A percentile compares a stretch with the other conserved stretches of the same genome.
Evolutionary conservation across 2,888 invertebrate species (phyloP).

Genomic region (Philaethria dido): DNA sequence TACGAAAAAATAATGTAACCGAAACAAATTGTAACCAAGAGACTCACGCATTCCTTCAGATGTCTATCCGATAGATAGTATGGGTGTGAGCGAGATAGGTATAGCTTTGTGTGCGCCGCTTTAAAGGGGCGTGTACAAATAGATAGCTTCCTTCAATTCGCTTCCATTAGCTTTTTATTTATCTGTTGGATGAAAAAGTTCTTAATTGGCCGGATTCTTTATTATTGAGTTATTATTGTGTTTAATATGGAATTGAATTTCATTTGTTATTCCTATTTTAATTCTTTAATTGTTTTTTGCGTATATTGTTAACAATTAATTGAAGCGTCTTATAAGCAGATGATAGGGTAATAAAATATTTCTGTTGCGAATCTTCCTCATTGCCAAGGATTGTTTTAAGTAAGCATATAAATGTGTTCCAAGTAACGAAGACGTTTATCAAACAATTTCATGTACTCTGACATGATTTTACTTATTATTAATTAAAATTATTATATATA

Average conservation of each 20-base stretch:
- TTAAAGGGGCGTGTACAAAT: constrained; percentile 72
- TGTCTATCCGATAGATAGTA: constrained; percentile 27
- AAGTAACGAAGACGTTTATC: not conserved
- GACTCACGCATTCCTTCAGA: constrained; percentile 17
- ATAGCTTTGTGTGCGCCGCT: constrained; percentile 50
- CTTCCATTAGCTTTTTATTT: constrained; percentile 60
- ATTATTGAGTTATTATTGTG: constrained; percentile 52
- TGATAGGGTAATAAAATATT: constrained; percentile 4
- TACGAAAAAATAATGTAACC: constrained; percentile 25
- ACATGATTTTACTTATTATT: not conserved
- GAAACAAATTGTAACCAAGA: constrained; percentile 8
- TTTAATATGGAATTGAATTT: constrained; percentile 32
- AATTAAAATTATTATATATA: too few species aligned
- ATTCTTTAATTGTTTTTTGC: constrained; percentile 22
- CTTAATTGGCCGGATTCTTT: constrained; percentile 55
- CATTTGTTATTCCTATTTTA: constrained; percentile 20
- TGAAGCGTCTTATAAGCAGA: constrained; percentile 17
- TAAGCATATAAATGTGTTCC: not conserved
- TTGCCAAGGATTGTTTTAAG: not conserved
- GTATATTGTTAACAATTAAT: constrained; percentile 17
- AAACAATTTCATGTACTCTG: not conserved
- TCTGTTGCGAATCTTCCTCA: not conserved
- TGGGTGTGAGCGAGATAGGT: constrained; percentile 54
- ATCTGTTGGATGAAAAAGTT: constrained; percentile 54
- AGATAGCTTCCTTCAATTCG: constrained; percentile 68